These are phyloP conservation scores for Orius laevigatus DNA, from an alignment of 1,140 invertebrate species.

Conservation along the genomic window DNA sequence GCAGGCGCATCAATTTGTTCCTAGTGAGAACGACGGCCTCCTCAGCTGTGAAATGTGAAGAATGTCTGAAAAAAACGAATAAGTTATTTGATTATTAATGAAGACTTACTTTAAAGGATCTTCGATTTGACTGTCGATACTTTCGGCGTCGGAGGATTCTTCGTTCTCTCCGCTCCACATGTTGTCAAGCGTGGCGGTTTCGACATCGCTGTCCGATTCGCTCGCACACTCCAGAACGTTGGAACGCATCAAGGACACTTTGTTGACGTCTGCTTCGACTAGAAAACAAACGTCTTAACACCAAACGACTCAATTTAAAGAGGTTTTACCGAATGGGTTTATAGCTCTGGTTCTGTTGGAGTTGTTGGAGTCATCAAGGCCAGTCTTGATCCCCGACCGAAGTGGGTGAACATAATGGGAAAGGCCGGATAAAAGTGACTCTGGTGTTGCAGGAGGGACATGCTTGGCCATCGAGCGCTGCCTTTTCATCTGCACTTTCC, in stretches of 20 bases:
- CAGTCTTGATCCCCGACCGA: slow-evolving; percentile 4
- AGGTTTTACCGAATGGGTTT: slow-evolving; percentile 22
- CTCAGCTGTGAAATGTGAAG: slow-evolving; percentile 71
- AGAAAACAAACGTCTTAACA: slow-evolving; percentile 23
- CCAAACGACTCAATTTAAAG: neutral
- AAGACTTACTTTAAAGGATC: slow-evolving; percentile 53
- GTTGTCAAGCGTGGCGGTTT: slow-evolving; percentile 42
- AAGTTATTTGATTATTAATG: slow-evolving; percentile 4
- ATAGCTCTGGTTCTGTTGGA: slow-evolving; percentile 14
- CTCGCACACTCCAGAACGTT: slow-evolving; percentile 52
- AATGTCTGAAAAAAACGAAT: slow-evolving; percentile 41
- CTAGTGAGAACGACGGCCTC: slow-evolving; percentile 63
- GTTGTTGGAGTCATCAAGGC: slow-evolving; percentile 5
- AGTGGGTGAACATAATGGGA: slow-evolving; percentile 33
- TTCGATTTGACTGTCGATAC: slow-evolving; percentile 58
- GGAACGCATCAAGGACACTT: slow-evolving; percentile 34
- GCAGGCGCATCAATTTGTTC: slow-evolving; percentile 58
- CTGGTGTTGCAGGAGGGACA: slow-evolving; percentile 38
- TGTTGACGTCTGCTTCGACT: slow-evolving; percentile 40
- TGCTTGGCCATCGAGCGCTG: slow-evolving; percentile 36
- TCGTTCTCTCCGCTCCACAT: slow-evolving; percentile 40
- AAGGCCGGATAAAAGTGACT: slow-evolving; percentile 37
- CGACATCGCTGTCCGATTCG: slow-evolving; percentile 55
- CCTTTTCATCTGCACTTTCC: slow-evolving; percentile 37
- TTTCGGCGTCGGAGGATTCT: slow-evolving; percentile 55